Evolutionary conservation across 2,888 invertebrate species (phyloP), one percentile per base, ranked within the genome.

Genomic region (Lasioglossum pauxillum): DNA sequence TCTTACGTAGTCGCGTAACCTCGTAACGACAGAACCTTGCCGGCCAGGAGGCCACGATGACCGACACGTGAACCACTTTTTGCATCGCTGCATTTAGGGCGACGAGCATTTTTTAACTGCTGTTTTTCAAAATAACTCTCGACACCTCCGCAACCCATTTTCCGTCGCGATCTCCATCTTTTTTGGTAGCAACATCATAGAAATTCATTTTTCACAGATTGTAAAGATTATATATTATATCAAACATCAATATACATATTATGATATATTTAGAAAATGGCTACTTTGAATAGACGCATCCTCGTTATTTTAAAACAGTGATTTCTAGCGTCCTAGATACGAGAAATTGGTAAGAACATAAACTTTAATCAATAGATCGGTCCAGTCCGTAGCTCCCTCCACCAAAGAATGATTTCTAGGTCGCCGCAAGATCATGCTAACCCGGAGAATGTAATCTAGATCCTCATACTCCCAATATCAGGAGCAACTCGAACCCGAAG

Each of bases 21-120:
- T 75, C 83, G 79, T 75, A 75, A 82, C 78, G 57, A 71, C 78
- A 84, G 76, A 83, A 83, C 46, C 44, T 31, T 31, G 75, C 41
- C 41, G 60, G 57, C 69, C 38, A 38, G 69, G 53, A 67, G 23
- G 19, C 71, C 85, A 80, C 79, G 80, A 75, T 78, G 77, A 57
- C 74, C 19, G 82, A 72, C 90, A 90, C 88, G 90, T 90, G 90
- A 84, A 79, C 69, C 38, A 41, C 67, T 72, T n/a, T 57, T 73
- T 74, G 83, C 53, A 73, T 79, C 72, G 38, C 31, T 73, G 49
- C n/a, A 41, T 23, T 38, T 46, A 38, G 19, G 23, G 12, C 10
- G 23, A 8, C 12, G 69, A 38, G 3, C 19, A 38, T 69, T 69
- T 23, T 67, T 69, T 38, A 10, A 69, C 38, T 10, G 38, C 38